Evolutionary conservation across 2,888 invertebrate species (phyloP), one percentile per base, ranked within the genome.

Genomic region (Tenthredo mesomela): DNA sequence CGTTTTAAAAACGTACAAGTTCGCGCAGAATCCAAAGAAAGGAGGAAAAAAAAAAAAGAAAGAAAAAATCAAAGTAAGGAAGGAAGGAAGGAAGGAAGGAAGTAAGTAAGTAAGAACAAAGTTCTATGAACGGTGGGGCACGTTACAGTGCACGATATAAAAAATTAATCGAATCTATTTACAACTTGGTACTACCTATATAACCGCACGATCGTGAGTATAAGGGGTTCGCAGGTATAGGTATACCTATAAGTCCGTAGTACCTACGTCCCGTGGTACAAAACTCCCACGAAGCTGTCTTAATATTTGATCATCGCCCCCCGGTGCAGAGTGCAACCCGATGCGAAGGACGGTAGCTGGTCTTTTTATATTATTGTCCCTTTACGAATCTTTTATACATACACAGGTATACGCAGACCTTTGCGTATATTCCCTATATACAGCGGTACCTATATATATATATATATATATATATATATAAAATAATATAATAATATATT

Each of bases 241-340:
- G 54, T 50, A 50, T 29, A 29, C 29, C 50, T 33, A 33, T 33
- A 33, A n/a, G n/a, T n/a, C 2, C 4, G 3, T 5, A 33, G 50
- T 47, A 47, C 15, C 15, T n/a, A 54, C 7, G 10, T 54, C 54
- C 54, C 6, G 18, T 37, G 61, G 61, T 25, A 25, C 15, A 15
- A 70, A 29, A 70, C 70, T 70, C 70, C 70, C 70, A 70, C 87
- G 87, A 87, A 86, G 87, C 86, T 86, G 85, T 85, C 85, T 85
- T 67, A 77, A 71, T 85, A 84, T 80, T 33, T 84, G 80, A 84
- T 78, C 84, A 67, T 77, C 78, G 73, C 47, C 43, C 58, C 25
- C 25, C 29, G 54, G 54, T 54, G 61, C 70, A 29, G 37, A 70
- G 37, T 70, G 70, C 37, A 70, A 70, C 70, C 37, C 70, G 70